A percentile compares a stretch with the other conserved stretches of the same genome.
Evolutionary conservation across 2,113 vertebrate species (phyloP).

Genomic region (Mandrillus leucophaeus): DNA sequence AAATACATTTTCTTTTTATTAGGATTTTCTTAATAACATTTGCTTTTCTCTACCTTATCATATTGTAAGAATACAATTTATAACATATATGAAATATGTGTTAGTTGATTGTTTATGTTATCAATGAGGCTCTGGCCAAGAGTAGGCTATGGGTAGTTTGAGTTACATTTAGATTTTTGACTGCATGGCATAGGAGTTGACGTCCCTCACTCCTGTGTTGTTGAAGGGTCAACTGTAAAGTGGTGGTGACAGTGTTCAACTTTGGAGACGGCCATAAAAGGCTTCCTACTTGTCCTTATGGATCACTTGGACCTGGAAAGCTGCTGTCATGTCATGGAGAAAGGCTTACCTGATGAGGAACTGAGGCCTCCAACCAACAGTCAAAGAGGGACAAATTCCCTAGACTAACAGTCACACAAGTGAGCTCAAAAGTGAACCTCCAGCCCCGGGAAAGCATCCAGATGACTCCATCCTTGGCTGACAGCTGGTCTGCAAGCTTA

Average conservation of each 20-base stretch:
- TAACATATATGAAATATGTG: neutral
- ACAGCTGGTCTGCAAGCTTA: neutral
- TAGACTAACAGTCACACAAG: rapidly evolving
- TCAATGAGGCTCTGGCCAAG: neutral
- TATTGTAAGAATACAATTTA: neutral
- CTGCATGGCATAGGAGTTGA: neutral
- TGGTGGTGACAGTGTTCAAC: neutral
- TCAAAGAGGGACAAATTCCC: neutral
- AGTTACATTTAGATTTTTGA: neutral
- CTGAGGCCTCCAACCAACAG: neutral
- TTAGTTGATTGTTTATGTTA: neutral
- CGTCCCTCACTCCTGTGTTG: neutral
- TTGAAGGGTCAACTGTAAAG: neutral
- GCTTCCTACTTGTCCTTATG: neutral
- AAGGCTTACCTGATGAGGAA: neutral
- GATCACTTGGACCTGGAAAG: neutral
- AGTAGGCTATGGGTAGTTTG: neutral
- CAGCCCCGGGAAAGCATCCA: neutral
- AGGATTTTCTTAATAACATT: neutral
- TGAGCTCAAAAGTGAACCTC: neutral
- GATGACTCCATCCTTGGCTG: neutral
- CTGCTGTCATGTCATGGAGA: neutral
- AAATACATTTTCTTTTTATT: neutral
- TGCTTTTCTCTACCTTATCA: neutral
- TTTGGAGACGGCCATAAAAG: neutral